A percentile compares a stretch with the other conserved stretches of the same genome.
These are phyloP conservation scores for Felis chaus DNA, from an alignment of 2,113 vertebrate species.

Conservation along the genomic window DNA sequence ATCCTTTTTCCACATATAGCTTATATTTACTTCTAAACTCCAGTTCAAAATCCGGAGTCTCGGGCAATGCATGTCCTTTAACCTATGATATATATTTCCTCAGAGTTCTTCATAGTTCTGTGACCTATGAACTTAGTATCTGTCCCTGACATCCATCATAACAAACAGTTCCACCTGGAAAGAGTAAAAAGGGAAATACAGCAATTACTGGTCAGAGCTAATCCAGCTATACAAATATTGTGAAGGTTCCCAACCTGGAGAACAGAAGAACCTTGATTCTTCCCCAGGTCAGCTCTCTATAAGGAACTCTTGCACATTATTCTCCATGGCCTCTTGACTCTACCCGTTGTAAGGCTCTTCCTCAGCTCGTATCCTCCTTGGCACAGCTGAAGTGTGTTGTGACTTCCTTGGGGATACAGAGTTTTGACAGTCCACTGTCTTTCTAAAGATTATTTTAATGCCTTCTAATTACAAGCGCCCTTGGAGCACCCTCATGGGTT, in stretches of 20 bases:
- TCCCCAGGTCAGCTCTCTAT: neutral
- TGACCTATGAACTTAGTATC: neutral
- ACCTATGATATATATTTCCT: too few relatives aligned
- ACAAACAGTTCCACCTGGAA: neutral
- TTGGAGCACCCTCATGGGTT: neutral
- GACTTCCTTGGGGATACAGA: neutral
- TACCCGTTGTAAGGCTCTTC: neutral
- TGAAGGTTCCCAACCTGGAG: neutral
- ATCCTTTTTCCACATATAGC: neutral
- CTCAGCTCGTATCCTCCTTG: neutral
- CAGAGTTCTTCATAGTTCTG: neutral
- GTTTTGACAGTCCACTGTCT: neutral
- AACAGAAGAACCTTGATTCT: neutral
- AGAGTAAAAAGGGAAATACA: neutral
- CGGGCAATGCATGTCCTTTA: neutral
- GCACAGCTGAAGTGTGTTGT: neutral
- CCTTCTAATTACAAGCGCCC: neutral
- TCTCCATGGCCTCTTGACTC: fast-evolving
- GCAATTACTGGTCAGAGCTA: neutral
- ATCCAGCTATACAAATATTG: neutral
- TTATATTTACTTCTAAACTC: neutral
- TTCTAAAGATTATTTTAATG: neutral
- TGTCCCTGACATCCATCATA: neutral
- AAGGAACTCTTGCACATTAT: neutral
- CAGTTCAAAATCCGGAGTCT: neutral